Conservation (phyloP, 2,113 vertebrate genomes). For the Phyllostomus hastatus region DNA sequence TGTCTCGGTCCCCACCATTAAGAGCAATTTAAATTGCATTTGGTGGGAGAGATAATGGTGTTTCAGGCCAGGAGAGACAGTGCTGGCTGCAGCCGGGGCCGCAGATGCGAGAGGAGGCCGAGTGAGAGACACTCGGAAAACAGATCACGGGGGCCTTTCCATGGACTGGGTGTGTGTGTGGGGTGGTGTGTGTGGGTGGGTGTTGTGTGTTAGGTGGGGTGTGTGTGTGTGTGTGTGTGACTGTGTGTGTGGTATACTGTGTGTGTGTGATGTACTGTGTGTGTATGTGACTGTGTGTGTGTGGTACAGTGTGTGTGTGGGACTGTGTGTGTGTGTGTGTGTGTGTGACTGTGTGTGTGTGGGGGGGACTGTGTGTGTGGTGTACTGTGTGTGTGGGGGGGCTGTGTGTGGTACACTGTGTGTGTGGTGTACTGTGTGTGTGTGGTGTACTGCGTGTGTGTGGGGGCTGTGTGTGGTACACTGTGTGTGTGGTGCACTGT, state of each 20-base stretch:
- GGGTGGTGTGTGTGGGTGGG: background rate
- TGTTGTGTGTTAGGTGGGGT: no score
- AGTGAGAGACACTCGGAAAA: background rate
- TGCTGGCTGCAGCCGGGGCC: background rate
- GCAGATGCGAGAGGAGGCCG: background rate
- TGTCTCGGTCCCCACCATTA: slow-evolving; percentile 28
- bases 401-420: background rate
- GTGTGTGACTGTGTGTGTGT: background rate
- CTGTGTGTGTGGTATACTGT: no score
- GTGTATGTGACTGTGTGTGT: no score
- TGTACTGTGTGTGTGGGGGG: background rate
- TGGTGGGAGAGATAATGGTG: slow-evolving; percentile 40
- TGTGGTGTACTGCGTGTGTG: background rate
- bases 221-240: no score
- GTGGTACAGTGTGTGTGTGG: background rate
- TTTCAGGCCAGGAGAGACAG: slow-evolving; percentile 16
- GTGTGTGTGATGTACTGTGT: no score
- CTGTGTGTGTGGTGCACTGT: background rate
- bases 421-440: background rate
- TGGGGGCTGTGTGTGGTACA: no score
- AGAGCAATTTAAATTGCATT: slow-evolving; percentile 44
- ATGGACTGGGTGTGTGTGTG: background rate
- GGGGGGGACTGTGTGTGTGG: background rate
- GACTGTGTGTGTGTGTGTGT: no score
- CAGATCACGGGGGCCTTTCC: background rate